A percentile compares a stretch with the other conserved stretches of the same genome.
phyloP scores from a whole-genome alignment of 23 tunicate species.

The Ascidia mentula region DNA sequence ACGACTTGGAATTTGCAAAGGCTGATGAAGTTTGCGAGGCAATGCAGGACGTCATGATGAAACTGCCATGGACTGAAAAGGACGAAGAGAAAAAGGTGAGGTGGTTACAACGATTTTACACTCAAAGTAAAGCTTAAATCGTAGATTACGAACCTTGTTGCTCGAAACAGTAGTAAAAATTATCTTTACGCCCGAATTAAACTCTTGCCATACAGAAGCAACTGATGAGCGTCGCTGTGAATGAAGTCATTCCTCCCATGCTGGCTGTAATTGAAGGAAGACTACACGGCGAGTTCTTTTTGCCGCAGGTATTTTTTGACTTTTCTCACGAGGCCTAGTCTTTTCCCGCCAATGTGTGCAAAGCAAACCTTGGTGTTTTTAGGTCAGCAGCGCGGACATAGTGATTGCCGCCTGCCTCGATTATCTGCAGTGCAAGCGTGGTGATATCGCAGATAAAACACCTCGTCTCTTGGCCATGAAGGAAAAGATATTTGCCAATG shows the following conservation, averaged over 20 bases:
- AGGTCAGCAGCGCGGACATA: slow-evolving; percentile 48
- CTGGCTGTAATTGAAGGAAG: slow-evolving; percentile 12
- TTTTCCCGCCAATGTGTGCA: background rate
- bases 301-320: background rate
- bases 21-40: slow-evolving; percentile 51
- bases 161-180: background rate
- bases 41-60: slow-evolving; percentile 44
- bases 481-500: slow-evolving; percentile 25
- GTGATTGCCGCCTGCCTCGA: slow-evolving; percentile 40
- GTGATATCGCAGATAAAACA: slow-evolving; percentile 29
- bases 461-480: slow-evolving; percentile 53
- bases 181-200: background rate
- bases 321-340: background rate
- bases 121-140: too few relatives aligned
- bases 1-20: slow-evolving; percentile 16
- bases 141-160: too few relatives aligned
- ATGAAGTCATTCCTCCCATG: slow-evolving; percentile 31
- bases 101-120: background rate
- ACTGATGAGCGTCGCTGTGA: slow-evolving; percentile 21
- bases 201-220: slow-evolving; percentile 5
- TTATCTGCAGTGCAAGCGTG: background rate
- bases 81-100: slow-evolving; percentile 54
- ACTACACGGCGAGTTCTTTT: slow-evolving; percentile 21
- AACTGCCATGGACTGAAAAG: slow-evolving; percentile 53
- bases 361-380: background rate